Conservation (phyloP, 2,888 invertebrate genomes). For the Kryphioiulus occultus region DNA sequence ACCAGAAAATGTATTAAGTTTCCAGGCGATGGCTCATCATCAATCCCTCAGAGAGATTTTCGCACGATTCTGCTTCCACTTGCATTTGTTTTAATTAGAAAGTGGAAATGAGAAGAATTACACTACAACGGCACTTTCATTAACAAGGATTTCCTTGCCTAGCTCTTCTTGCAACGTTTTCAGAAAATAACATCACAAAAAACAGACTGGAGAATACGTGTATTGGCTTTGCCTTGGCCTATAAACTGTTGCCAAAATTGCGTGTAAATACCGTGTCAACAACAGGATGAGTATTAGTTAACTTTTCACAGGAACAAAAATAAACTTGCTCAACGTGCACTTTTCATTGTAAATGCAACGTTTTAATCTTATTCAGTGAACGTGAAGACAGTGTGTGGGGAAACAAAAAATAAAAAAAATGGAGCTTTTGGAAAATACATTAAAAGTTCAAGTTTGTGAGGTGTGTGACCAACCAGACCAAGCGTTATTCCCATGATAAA, state of each 20-base stretch:
- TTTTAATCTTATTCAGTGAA: too few relatives aligned
- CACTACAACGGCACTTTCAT: slow-evolving; percentile 32
- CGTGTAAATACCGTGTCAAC: background rate
- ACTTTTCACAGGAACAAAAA: too few relatives aligned
- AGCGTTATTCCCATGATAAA: too few relatives aligned
- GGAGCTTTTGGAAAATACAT: too few relatives aligned
- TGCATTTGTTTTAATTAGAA: slow-evolving; percentile 40
- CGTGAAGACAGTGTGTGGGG: too few relatives aligned
- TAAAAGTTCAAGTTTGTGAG: too few relatives aligned
- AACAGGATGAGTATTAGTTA: background rate
- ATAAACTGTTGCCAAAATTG: background rate
- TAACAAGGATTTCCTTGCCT: background rate
- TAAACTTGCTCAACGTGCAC: too few relatives aligned
- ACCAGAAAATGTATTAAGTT: slow-evolving; percentile 32
- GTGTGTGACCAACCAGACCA: too few relatives aligned
- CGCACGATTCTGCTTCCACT: background rate
- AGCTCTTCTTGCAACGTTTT: background rate
- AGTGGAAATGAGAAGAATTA: slow-evolving; percentile 28
- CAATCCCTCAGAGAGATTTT: background rate
- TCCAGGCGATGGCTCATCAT: slow-evolving; percentile 21
- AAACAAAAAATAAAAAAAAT: too few relatives aligned
- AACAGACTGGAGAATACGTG: background rate
- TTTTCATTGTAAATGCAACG: too few relatives aligned
- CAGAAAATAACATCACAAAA: background rate
- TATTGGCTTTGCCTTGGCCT: background rate